Evolutionary conservation across 2,888 invertebrate species (phyloP).

Genomic region (Iphiclides podalirius): DNA sequence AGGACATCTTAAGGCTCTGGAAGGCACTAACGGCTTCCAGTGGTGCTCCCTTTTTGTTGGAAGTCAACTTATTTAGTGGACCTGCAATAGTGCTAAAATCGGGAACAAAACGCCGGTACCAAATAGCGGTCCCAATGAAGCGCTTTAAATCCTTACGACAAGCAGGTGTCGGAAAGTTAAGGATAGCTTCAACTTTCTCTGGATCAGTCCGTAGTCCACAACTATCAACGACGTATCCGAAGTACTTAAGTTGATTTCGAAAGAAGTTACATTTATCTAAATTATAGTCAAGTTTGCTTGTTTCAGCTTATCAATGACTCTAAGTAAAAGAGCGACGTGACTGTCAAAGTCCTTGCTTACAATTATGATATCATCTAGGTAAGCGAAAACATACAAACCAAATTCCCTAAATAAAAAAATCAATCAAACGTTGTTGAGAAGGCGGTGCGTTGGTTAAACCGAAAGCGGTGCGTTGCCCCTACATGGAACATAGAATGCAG

Average conservation of each 20-base stretch:
- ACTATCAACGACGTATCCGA: slow-evolving; percentile 35
- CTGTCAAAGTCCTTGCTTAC: too few relatives aligned
- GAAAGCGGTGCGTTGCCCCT: too few relatives aligned
- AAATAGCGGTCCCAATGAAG: slow-evolving; percentile 31
- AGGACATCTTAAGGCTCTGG: slow-evolving; percentile 21
- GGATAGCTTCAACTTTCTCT: slow-evolving; percentile 31
- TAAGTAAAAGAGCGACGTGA: too few relatives aligned
- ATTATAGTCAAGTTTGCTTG: slow-evolving; percentile 28
- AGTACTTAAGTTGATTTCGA: slow-evolving; percentile 25
- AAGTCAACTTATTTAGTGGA: slow-evolving; percentile 32
- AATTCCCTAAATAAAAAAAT: too few relatives aligned
- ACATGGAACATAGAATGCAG: too few relatives aligned
- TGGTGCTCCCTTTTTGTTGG: slow-evolving; percentile 27
- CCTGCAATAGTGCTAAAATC: slow-evolving; percentile 30
- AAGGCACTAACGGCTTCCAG: slow-evolving; percentile 32
- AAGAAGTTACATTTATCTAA: slow-evolving; percentile 30
- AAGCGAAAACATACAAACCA: too few relatives aligned
- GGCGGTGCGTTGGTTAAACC: too few relatives aligned
- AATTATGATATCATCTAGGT: not conserved
- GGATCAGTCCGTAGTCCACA: slow-evolving; percentile 34
- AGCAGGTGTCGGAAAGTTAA: slow-evolving; percentile 30
- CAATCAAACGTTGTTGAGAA: too few relatives aligned
- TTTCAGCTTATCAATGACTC: too few relatives aligned
- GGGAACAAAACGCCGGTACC: slow-evolving; percentile 33
- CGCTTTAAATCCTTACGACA: slow-evolving; percentile 28